A percentile compares a stretch with the other conserved stretches of the same genome.
Evolutionary conservation across 2,113 vertebrate species (phyloP).

Genomic region (Theropithecus gelada): DNA sequence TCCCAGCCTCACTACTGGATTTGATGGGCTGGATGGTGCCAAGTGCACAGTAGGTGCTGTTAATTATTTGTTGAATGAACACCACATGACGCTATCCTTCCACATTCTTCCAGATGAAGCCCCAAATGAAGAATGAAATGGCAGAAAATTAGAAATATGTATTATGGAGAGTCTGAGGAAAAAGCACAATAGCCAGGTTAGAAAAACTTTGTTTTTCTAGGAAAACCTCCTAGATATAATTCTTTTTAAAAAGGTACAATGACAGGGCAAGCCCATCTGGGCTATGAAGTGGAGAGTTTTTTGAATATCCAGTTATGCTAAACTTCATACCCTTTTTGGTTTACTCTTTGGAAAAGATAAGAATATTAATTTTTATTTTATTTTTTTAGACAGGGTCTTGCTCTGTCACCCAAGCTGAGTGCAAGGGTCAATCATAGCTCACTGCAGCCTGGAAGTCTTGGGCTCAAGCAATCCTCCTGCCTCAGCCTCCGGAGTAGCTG

Average conservation of each 20-base stretch:
- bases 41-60: not conserved
- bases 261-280: not conserved
- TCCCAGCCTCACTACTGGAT: no score
- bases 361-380: not conserved
- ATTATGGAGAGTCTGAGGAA: not conserved
- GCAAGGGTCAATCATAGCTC: no score
- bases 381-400: not conserved
- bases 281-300: not conserved
- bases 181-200: not conserved
- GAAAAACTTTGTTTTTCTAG: not conserved
- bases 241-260: not conserved
- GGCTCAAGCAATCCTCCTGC: no score
- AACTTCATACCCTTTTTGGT: not conserved
- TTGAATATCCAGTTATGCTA: not conserved
- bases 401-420: no score
- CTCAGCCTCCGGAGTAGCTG: no score
- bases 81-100: not conserved
- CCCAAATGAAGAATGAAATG: not conserved
- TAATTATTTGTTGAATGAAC: conserved; percentile 11
- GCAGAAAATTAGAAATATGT: not conserved
- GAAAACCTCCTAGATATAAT: not conserved
- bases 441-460: no score
- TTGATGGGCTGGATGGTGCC: not conserved
- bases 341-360: not conserved
- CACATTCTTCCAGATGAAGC: not conserved